Evolutionary conservation across 2,113 vertebrate species (phyloP).

Genomic region (Oceanites oceanicus): DNA sequence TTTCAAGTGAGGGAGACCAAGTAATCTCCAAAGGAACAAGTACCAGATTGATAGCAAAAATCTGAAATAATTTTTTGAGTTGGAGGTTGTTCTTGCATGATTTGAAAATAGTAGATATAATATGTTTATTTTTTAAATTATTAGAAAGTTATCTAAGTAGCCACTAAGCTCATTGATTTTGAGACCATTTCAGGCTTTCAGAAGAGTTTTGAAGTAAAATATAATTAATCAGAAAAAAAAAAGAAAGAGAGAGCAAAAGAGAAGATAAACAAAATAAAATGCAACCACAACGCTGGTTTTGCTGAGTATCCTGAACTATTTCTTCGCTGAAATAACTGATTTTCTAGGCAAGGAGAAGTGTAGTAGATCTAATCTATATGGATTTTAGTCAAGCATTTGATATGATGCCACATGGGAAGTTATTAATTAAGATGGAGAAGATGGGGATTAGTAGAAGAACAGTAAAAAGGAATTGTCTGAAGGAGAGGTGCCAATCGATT

Average conservation of each 20-base stretch:
- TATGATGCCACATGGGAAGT: constrained; percentile 45
- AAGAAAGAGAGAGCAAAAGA: not conserved
- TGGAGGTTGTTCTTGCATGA: not conserved
- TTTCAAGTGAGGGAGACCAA: not conserved
- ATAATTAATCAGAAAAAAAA: not conserved
- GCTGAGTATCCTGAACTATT: not conserved
- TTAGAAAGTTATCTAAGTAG: not conserved
- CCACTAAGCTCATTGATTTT: not conserved
- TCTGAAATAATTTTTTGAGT: not conserved
- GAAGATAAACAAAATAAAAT: not conserved
- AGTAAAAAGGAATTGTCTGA: constrained; percentile 30
- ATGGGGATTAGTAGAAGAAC: constrained; percentile 31
- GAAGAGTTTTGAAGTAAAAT: not conserved
- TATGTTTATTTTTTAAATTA: not conserved
- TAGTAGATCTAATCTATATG: constrained; percentile 19
- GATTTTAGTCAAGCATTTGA: constrained; percentile 45
- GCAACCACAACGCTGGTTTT: not conserved
- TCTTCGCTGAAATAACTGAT: not conserved
- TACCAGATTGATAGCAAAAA: not conserved
- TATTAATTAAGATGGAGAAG: constrained; percentile 52
- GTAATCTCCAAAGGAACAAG: not conserved
- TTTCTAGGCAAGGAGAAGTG: constrained; percentile 16
- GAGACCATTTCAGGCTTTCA: not conserved
- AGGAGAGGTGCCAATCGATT: not conserved
- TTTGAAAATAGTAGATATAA: not conserved